These are phyloP conservation scores for Hirudinaria manillensis DNA, from an alignment of 2,888 invertebrate genomes.

Conservation along the genomic window DNA sequence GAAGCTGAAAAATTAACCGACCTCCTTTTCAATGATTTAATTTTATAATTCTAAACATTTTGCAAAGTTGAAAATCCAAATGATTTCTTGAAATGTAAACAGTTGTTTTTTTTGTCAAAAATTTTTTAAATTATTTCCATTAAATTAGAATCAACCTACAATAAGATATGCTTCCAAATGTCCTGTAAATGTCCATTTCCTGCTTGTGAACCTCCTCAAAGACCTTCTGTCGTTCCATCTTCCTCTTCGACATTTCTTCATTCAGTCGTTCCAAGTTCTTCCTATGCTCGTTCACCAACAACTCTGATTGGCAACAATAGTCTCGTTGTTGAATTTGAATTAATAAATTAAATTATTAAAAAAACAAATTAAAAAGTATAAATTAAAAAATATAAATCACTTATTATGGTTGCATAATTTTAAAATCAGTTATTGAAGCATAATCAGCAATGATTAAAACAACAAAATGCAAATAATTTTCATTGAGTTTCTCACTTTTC, in stretches of 20 bases:
- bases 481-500: too few species aligned
- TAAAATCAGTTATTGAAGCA: too few species aligned
- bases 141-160: neutral
- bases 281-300: neutral
- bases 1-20: neutral
- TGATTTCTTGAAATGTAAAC: neutral
- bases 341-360: too few species aligned
- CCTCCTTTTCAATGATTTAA: too few species aligned
- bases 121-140: too few species aligned
- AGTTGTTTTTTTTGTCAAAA: too few species aligned
- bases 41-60: neutral
- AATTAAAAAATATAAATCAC: too few species aligned
- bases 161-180: neutral
- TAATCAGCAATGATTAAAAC: too few species aligned
- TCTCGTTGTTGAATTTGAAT: too few species aligned
- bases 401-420: too few species aligned
- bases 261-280: conserved; percentile 6
- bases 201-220: conserved; percentile 1
- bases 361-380: too few species aligned
- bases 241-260: neutral
- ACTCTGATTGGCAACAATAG: neutral
- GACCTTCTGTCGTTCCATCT: neutral
- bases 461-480: too few species aligned
- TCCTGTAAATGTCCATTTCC: conserved; percentile 4
- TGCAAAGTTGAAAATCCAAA: neutral